Percentiles rank a stretch among this genome's conserved stretches.
These are phyloP conservation scores for Leptinotarsa rubiginosa DNA, from an alignment of 2,888 invertebrate species.

Conservation along the genomic window DNA sequence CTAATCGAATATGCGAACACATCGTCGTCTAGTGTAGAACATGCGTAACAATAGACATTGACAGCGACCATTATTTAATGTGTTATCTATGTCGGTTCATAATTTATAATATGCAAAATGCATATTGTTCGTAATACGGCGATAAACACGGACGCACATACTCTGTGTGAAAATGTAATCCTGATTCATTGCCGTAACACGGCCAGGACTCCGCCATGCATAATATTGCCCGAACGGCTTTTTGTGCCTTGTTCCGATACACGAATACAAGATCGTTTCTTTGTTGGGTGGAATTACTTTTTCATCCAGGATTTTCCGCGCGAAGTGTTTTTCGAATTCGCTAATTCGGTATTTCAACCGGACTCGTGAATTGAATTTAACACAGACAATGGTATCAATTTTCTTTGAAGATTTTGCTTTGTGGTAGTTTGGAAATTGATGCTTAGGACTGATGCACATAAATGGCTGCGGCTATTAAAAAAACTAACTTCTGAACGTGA, in stretches of 20 bases:
- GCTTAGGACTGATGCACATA: neutral
- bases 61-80: conserved; percentile 54
- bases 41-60: conserved; percentile 54
- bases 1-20: conserved; percentile 32
- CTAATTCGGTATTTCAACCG: neutral
- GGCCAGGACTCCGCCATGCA: conserved; percentile 25
- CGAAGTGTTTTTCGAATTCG: neutral
- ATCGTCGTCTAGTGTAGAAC: conserved; percentile 31
- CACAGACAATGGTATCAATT: neutral
- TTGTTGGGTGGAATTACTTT: conserved; percentile 34
- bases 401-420: neutral
- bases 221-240: conserved; percentile 23
- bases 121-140: conserved; percentile 52
- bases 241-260: conserved; percentile 18
- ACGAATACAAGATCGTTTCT: conserved; percentile 32
- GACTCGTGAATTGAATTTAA: neutral
- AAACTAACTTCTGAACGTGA: too few relatives aligned
- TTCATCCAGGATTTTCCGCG: conserved; percentile 11
- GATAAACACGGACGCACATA: conserved; percentile 49
- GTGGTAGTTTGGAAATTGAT: neutral
- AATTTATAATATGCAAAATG: conserved; percentile 58
- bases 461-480: too few relatives aligned
- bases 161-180: conserved; percentile 46
- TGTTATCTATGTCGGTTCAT: conserved; percentile 53
- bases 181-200: conserved; percentile 45